These are phyloP conservation scores for Tragelaphus buxtoni DNA, from an alignment of 2,113 vertebrate species.

Conservation along the genomic window DNA sequence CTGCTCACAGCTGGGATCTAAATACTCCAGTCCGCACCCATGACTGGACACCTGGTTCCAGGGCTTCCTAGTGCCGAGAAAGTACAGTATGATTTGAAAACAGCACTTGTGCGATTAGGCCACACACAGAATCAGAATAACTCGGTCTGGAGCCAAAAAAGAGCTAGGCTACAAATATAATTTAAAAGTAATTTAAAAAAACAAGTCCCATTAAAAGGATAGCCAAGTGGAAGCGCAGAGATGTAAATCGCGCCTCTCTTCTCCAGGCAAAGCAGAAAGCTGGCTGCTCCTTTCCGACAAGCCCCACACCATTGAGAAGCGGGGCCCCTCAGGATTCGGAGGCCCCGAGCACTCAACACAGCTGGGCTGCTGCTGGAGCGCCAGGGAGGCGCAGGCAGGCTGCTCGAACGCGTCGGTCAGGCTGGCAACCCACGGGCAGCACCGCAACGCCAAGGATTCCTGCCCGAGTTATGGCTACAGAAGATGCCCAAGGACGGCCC, in stretches of 20 bases:
- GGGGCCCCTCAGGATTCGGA: not conserved
- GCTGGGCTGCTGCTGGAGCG: not conserved
- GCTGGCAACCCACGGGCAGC: not conserved
- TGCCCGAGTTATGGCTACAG: not conserved
- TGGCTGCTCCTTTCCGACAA: not conserved
- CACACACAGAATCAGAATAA: not conserved
- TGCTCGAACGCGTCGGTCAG: fast-evolving
- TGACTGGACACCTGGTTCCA: not conserved
- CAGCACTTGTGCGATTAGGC: not conserved
- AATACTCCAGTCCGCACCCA: not conserved
- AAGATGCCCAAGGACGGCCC: not conserved
- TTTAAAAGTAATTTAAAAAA: not conserved
- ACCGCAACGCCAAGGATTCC: not conserved
- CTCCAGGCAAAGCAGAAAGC: not conserved
- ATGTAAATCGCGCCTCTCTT: not conserved
- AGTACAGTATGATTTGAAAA: not conserved
- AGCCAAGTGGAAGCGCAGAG: not conserved
- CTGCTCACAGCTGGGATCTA: not conserved
- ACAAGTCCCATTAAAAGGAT: not conserved
- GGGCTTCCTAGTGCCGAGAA: not conserved
- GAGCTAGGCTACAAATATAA: not conserved
- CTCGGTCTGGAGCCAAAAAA: not conserved
- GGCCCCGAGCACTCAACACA: not conserved
- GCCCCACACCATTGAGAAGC: not conserved
- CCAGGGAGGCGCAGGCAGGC: not conserved